Conservation (phyloP, 2,797 vertebrate species). For the Sebastes umbrosus region DNA sequence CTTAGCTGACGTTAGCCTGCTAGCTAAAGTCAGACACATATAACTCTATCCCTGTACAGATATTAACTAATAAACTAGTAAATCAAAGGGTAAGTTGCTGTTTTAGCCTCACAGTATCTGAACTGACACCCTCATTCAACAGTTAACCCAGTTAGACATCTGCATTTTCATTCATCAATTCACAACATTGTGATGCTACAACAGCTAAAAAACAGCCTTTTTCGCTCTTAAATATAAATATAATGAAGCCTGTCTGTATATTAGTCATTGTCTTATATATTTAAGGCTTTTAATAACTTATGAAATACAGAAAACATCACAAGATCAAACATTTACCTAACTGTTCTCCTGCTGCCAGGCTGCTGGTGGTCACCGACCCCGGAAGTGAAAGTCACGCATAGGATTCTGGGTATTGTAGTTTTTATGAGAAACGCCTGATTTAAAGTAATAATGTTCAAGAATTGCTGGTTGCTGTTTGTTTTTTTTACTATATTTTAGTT, state of each 20-base stretch:
- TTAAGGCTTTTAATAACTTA: neutral
- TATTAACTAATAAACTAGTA: neutral
- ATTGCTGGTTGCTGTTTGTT: fast-evolving
- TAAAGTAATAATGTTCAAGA: fast-evolving
- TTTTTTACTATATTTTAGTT: neutral
- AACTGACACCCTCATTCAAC: neutral
- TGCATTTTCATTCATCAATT: neutral
- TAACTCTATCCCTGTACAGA: neutral
- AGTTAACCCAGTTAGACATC: neutral
- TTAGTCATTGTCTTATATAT: fast-evolving
- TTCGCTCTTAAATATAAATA: fast-evolving
- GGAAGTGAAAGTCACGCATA: slow-evolving; percentile 26
- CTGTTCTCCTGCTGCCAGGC: slow-evolving; percentile 41
- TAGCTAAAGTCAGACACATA: neutral
- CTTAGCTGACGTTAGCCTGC: slow-evolving; percentile 10
- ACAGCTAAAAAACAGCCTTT: neutral
- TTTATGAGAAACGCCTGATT: fast-evolving
- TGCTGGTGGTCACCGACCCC: neutral
- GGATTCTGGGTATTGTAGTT: slow-evolving; percentile 63
- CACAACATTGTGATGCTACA: fast-evolving
- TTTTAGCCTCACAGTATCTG: neutral
- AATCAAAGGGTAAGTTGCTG: fast-evolving
- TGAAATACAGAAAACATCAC: neutral
- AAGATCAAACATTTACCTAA: slow-evolving; percentile 31
- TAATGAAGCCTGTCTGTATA: fast-evolving